These are phyloP conservation scores for Noctua pronuba DNA, from an alignment of 2,888 invertebrate species.

Conservation along the genomic window DNA sequence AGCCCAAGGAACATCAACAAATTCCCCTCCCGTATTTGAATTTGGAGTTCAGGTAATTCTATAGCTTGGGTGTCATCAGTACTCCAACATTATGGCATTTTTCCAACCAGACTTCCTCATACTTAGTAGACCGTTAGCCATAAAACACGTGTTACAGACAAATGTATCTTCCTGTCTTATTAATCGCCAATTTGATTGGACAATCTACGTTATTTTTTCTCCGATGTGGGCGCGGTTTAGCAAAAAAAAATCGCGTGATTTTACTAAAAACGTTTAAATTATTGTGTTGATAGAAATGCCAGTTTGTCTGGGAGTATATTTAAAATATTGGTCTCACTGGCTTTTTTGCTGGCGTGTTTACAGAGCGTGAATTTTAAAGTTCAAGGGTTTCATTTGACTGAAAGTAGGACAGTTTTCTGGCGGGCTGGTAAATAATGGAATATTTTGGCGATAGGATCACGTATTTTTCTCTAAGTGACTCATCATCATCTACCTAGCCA, in stretches of 20 bases:
- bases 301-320: slow-evolving; percentile 28
- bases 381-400: slow-evolving; percentile 14
- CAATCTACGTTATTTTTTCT: slow-evolving; percentile 18
- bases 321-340: slow-evolving; percentile 15
- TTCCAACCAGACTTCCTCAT: slow-evolving; percentile 53
- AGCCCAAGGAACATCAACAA: not conserved
- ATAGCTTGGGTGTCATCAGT: not conserved
- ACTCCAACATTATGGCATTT: slow-evolving; percentile 36
- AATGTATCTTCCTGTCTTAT: slow-evolving; percentile 33
- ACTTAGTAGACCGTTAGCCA: slow-evolving; percentile 10
- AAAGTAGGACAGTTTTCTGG: not conserved
- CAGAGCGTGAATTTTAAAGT: slow-evolving; percentile 22
- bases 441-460: not conserved
- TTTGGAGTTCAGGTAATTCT: not conserved
- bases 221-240: slow-evolving; percentile 15
- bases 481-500: too few relatives aligned
- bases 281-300: slow-evolving; percentile 26
- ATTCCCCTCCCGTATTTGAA: not conserved
- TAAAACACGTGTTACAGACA: slow-evolving; percentile 1
- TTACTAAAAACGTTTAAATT: slow-evolving; percentile 29
- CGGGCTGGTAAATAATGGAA: not conserved
- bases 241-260: slow-evolving; percentile 22
- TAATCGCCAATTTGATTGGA: slow-evolving; percentile 20
- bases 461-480: too few relatives aligned
- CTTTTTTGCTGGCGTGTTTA: slow-evolving; percentile 10